Evolutionary conservation across 37 sponge, comb jelly and placozoan species (phyloP).

Genomic region (Cliona cf. orientalis): DNA sequence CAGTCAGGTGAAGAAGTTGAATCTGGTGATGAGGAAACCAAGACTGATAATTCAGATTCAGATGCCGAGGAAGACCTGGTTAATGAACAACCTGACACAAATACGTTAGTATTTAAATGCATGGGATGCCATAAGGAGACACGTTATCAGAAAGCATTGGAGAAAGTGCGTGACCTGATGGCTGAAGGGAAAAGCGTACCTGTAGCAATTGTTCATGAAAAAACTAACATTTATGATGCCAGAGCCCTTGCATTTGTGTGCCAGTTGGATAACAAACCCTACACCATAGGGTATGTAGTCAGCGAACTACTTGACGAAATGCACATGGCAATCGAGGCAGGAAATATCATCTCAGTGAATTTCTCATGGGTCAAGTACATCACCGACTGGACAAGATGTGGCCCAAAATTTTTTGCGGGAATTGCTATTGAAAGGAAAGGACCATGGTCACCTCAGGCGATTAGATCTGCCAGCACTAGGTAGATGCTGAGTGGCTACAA

Average conservation of each 20-base stretch:
- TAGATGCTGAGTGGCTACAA: not conserved
- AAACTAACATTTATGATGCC: conserved; percentile 13
- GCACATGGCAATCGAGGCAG: not conserved
- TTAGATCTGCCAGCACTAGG: conserved; percentile 22
- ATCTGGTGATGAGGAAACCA: not conserved
- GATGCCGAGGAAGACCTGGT: conserved; percentile 1
- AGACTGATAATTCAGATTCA: not conserved
- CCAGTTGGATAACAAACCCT: conserved; percentile 24
- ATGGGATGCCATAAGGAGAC: conserved; percentile 5
- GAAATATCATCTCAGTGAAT: not conserved
- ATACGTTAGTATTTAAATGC: conserved; percentile 39
- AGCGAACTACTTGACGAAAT: conserved; percentile 18
- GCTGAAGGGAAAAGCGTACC: conserved; percentile 1
- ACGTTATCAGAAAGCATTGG: not conserved
- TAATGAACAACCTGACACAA: not conserved
- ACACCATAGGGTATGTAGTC: conserved; percentile 51
- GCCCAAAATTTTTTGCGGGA: conserved; percentile 46
- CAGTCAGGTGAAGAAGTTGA: not conserved
- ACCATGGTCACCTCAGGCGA: conserved; percentile 11
- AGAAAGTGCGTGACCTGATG: not conserved
- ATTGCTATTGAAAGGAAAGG: conserved; percentile 19
- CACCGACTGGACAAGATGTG: conserved; percentile 11
- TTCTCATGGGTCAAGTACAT: conserved; percentile 38
- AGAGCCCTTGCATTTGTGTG: conserved; percentile 42
- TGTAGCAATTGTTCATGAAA: conserved; percentile 24